Conservation (phyloP, 1,140 invertebrate genomes). For the Zaprionus ornatus region DNA sequence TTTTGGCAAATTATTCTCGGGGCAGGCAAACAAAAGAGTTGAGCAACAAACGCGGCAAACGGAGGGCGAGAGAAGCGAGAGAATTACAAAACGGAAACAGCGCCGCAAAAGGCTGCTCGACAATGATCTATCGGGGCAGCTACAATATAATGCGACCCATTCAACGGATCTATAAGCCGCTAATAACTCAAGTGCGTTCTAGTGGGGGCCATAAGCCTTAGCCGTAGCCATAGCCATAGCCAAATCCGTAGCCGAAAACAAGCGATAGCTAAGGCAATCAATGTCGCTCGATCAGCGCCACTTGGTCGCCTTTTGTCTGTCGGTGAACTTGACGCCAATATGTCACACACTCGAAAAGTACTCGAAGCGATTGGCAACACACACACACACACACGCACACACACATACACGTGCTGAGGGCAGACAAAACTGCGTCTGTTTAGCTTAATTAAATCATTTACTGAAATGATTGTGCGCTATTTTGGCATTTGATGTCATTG, state of each 20-base stretch:
- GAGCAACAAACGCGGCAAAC: constrained; percentile 47
- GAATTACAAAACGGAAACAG: constrained; percentile 72
- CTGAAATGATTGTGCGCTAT: constrained; percentile 82
- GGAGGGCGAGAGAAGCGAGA: constrained; percentile 44
- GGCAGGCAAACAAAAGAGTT: constrained; percentile 59
- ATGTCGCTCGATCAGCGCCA: constrained; percentile 46
- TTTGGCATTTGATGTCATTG: constrained; percentile 71
- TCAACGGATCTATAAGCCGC: constrained; percentile 55
- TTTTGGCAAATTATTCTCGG: constrained; percentile 42
- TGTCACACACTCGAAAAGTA: constrained; percentile 78
- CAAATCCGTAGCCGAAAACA: background rate
- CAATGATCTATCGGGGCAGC: constrained; percentile 38
- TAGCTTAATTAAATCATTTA: constrained; percentile 83
- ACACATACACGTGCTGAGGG: background rate
- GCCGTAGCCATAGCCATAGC: constrained; percentile 6
- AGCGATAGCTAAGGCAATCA: constrained; percentile 50
- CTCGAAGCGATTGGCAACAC: constrained; percentile 54
- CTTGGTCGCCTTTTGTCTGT: constrained; percentile 38
- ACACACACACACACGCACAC: constrained; percentile 6
- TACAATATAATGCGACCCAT: constrained; percentile 19
- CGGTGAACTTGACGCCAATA: constrained; percentile 77
- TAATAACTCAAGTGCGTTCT: constrained; percentile 68
- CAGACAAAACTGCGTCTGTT: constrained; percentile 61
- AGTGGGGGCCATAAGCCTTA: constrained; percentile 34
- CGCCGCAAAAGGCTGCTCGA: constrained; percentile 40